Percentiles rank a stretch among this genome's conserved stretches.
phyloP scores from a whole-genome alignment of 2,797 vertebrate species.

The Salarias fasciatus region DNA sequence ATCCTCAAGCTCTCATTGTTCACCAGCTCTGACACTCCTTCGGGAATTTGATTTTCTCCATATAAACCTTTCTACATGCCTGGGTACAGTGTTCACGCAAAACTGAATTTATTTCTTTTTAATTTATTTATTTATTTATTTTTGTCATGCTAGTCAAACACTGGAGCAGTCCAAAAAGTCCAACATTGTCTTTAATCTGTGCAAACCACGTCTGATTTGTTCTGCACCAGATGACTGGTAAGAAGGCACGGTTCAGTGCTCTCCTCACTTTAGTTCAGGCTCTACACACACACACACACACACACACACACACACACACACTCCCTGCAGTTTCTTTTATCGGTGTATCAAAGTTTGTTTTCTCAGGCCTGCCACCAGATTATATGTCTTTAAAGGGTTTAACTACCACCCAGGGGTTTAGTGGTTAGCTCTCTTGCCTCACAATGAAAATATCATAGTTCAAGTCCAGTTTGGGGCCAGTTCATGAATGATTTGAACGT shows the following conservation, averaged over 20 bases:
- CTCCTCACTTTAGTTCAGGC: conserved; percentile 18
- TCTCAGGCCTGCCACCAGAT: conserved; percentile 36
- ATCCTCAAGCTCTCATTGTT: conserved; percentile 18
- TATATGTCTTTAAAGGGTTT: conserved; percentile 5
- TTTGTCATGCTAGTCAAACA: conserved; percentile 30
- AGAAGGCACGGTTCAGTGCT: conserved; percentile 22
- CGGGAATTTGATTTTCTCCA: conserved; percentile 31
- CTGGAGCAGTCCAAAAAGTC: conserved; percentile 19
- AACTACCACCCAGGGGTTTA: too few species aligned
- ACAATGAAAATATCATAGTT: too few species aligned
- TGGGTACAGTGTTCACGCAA: conserved; percentile 27
- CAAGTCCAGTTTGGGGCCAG: too few species aligned
- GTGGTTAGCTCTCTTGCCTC: too few species aligned
- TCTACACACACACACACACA: conserved; percentile 11
- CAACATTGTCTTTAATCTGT: conserved; percentile 38
- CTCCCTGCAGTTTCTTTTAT: conserved; percentile 52
- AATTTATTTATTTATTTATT: conserved; percentile 45
- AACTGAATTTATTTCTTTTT: conserved; percentile 37
- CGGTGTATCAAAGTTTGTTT: conserved; percentile 53
- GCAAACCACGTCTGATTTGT: conserved; percentile 48
- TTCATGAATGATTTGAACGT: too few species aligned
- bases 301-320: conserved; percentile 1
- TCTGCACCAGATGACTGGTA: conserved; percentile 40
- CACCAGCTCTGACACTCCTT: conserved; percentile 16
- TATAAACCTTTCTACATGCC: conserved; percentile 37